phyloP scores from a whole-genome alignment of 1,140 invertebrate species.

The Zophobas atratus region DNA sequence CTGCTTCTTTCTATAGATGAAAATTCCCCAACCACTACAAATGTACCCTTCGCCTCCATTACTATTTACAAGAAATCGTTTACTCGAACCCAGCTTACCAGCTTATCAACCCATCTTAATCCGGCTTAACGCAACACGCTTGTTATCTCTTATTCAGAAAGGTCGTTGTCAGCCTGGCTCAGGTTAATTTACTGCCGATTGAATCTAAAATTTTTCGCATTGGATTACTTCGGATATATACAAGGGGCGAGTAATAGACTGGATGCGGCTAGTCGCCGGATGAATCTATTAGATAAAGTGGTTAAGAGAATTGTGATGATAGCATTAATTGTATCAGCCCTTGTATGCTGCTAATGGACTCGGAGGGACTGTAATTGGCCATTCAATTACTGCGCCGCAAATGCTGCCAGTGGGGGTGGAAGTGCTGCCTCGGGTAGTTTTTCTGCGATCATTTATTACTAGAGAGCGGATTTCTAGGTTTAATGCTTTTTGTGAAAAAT shows the following conservation, averaged over 20 bases:
- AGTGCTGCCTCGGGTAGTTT: not conserved
- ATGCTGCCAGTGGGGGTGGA: conserved; percentile 40
- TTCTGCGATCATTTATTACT: too few relatives aligned
- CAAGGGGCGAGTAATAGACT: not conserved
- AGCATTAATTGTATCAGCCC: conserved; percentile 41
- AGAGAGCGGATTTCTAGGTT: too few relatives aligned
- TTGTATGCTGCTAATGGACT: conserved; percentile 46
- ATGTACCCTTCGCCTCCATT: not conserved
- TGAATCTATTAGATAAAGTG: conserved; percentile 27
- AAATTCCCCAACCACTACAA: too few relatives aligned
- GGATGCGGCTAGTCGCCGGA: conserved; percentile 5
- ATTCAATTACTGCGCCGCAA: conserved; percentile 61
- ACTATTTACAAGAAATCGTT: conserved; percentile 27
- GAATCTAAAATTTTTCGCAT: conserved; percentile 2
- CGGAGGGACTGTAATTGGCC: conserved; percentile 60
- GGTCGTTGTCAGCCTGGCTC: not conserved
- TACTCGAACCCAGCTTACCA: conserved; percentile 12
- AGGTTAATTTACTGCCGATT: not conserved
- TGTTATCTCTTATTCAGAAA: conserved; percentile 31
- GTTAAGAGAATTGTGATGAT: conserved; percentile 38
- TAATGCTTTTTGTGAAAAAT: too few relatives aligned
- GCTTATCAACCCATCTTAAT: conserved; percentile 24
- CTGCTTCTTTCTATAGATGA: too few relatives aligned
- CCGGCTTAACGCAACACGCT: conserved; percentile 34
- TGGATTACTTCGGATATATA: not conserved